Percentiles rank a stretch among this genome's conserved stretches.
phyloP scores from a whole-genome alignment of 2,113 vertebrate species.

The Oostethus manadensis region DNA sequence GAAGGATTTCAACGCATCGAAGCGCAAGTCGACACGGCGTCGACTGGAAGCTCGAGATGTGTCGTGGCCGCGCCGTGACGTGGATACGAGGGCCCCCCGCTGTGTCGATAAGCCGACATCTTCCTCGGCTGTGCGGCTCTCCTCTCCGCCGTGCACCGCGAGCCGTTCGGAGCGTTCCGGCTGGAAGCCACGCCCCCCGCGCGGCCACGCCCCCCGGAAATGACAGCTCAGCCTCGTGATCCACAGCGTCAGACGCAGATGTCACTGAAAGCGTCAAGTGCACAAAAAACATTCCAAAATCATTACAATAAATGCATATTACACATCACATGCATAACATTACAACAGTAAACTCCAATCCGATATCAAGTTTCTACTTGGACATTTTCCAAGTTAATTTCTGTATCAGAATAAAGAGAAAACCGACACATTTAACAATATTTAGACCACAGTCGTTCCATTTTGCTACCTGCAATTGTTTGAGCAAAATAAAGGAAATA shows the following conservation, averaged over 20 bases:
- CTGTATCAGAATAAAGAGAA: too few relatives aligned
- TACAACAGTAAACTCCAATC: too few relatives aligned
- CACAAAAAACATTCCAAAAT: too few relatives aligned
- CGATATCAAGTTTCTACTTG: too few relatives aligned
- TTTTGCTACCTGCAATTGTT: too few relatives aligned
- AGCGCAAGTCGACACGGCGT: constrained; percentile 24
- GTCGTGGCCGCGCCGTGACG: constrained; percentile 23
- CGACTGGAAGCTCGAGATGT: constrained; percentile 20
- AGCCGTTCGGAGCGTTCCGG: constrained; percentile 40
- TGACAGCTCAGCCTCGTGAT: constrained; percentile 33
- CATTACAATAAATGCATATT: too few relatives aligned
- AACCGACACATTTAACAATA: too few relatives aligned
- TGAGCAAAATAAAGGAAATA: too few relatives aligned
- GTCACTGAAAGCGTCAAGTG: too few relatives aligned
- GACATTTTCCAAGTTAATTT: too few relatives aligned
- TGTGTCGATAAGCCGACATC: constrained; percentile 44
- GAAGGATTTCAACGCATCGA: constrained; percentile 41
- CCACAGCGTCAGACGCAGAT: constrained; percentile 27
- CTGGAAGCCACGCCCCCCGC: constrained; percentile 61
- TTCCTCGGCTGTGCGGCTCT: constrained; percentile 28
- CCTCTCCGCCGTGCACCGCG: constrained; percentile 49
- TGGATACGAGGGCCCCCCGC: constrained; percentile 28
- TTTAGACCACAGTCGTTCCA: too few relatives aligned
- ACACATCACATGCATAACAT: too few relatives aligned
- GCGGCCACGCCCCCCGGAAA: constrained; percentile 57